phyloP scores from a whole-genome alignment of 2,888 invertebrate species.

The Pheosia tremula region DNA sequence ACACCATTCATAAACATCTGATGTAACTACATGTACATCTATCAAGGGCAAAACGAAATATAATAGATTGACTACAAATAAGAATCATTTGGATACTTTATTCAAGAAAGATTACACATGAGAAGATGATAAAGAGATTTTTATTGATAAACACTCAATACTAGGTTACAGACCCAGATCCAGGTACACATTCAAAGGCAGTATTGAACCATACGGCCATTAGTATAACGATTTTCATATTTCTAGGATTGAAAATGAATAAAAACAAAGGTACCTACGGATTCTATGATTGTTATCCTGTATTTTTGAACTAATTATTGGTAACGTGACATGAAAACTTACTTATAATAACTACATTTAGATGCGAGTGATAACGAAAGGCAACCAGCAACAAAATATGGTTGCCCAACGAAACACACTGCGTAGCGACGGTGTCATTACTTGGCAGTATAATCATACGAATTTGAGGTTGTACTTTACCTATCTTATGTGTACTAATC shows the following conservation, averaged over 20 bases:
- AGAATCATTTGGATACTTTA: too few species aligned
- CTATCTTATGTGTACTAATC: neutral
- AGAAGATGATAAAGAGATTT: too few species aligned
- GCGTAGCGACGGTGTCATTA: constrained; percentile 48
- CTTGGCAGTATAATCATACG: constrained; percentile 44
- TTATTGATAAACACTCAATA: too few species aligned
- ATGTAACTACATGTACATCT: neutral
- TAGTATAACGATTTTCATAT: too few species aligned
- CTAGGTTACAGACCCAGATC: too few species aligned
- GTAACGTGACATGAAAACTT: constrained; percentile 4
- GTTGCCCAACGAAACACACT: constrained; percentile 17
- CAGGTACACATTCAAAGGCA: too few species aligned
- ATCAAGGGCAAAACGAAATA: neutral
- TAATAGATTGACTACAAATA: too few species aligned
- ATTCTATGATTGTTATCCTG: neutral
- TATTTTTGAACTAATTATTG: neutral
- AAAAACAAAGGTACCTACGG: too few species aligned
- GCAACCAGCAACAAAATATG: constrained; percentile 3
- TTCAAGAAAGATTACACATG: too few species aligned
- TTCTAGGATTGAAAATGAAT: too few species aligned
- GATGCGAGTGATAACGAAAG: constrained; percentile 3
- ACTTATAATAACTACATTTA: neutral
- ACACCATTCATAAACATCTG: constrained; percentile 6
- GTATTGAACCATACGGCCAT: too few species aligned
- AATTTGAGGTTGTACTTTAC: constrained; percentile 28